Conservation (phyloP, 2,113 vertebrate species). For the Brachyhypopomus gauderio region DNA sequence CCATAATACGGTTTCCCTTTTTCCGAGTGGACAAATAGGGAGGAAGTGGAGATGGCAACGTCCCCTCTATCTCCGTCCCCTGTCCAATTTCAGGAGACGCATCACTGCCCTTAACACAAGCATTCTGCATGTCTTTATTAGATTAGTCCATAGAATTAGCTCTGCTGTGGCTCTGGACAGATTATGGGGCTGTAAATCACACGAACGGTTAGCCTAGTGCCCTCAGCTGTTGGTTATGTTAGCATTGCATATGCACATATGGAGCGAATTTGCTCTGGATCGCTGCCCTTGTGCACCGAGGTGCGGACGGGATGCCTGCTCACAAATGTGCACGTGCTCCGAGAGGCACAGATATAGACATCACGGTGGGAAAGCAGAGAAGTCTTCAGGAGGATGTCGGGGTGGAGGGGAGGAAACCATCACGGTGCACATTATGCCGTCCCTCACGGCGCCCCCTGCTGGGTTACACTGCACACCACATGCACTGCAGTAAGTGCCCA, state of each 20-base stretch:
- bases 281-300: not conserved
- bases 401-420: slow-evolving; percentile 12
- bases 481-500: not conserved
- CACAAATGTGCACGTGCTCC: not conserved
- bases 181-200: slow-evolving; percentile 53
- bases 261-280: not conserved
- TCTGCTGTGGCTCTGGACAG: slow-evolving; percentile 34
- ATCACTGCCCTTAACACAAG: slow-evolving; percentile 60
- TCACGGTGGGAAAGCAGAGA: slow-evolving; percentile 28
- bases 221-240: slow-evolving; percentile 11
- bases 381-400: slow-evolving; percentile 33
- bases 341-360: not conserved
- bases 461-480: not conserved
- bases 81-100: slow-evolving; percentile 62
- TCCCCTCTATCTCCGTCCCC: slow-evolving; percentile 28
- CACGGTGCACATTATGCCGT: too few species aligned
- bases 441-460: not conserved
- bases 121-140: slow-evolving; percentile 62
- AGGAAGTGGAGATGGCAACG: slow-evolving; percentile 21
- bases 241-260: slow-evolving; percentile 6
- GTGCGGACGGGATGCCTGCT: not conserved
- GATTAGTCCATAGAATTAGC: slow-evolving; percentile 59
- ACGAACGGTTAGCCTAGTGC: slow-evolving; percentile 6
- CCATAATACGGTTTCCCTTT: slow-evolving; percentile 67
- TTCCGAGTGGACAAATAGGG: slow-evolving; percentile 62